Conservation (phyloP, 2,888 invertebrate species). For the Tanytarsus gracilentus region DNA sequence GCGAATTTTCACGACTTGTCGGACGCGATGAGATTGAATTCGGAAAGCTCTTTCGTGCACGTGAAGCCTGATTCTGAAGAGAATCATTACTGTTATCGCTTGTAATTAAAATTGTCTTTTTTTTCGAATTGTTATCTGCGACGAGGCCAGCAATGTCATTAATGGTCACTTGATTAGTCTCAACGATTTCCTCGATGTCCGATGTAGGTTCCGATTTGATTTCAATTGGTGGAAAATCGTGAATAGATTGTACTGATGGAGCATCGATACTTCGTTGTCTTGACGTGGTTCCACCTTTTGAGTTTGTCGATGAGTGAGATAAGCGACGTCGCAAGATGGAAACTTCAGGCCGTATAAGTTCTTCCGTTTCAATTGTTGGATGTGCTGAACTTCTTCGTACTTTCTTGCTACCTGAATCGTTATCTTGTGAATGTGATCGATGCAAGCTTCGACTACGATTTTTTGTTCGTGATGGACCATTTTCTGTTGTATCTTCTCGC, state of each 20-base stretch:
- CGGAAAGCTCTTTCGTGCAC: constrained; percentile 17
- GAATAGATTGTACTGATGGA: no score
- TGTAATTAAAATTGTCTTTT: constrained; percentile 13
- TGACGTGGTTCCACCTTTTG: no score
- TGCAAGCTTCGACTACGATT: neutral
- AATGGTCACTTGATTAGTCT: constrained; percentile 33
- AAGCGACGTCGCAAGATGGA: no score
- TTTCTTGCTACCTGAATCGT: neutral
- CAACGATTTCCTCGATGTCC: constrained; percentile 35
- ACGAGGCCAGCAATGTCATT: neutral
- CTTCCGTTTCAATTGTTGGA: neutral
- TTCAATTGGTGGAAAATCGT: constrained; percentile 31
- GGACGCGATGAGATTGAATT: neutral
- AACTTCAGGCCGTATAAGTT: no score
- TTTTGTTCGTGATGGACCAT: neutral
- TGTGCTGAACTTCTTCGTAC: neutral
- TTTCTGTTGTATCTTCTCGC: neutral
- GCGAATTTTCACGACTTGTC: neutral
- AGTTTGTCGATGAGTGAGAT: no score
- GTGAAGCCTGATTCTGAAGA: neutral
- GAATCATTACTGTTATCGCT: neutral
- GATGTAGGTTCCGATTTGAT: constrained; percentile 39
- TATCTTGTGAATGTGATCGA: neutral
- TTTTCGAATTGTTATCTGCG: neutral
- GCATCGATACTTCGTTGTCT: no score